Base-by-base conservation (phyloP, 1,140 invertebrate genomes). In the Metopolophium dirhodum region DNA sequence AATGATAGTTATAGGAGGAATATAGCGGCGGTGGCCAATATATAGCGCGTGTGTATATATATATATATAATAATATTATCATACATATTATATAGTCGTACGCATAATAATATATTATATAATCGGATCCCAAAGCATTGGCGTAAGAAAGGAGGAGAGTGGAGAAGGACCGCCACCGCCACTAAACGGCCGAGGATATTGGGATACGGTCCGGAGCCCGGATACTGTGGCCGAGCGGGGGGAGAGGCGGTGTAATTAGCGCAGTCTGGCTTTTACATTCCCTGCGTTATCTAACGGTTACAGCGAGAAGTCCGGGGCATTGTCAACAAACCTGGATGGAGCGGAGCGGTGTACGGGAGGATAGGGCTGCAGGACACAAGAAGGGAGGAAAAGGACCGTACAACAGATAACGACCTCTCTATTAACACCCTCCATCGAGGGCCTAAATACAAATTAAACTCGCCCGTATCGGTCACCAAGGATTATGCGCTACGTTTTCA, bases 401-500 rank as follows among this genome's bases (percentile, higher is more conserved):
- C 91, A 93, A 93, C 91, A 93, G 91, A 93, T 93, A 93, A 93
- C 91, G 91, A 93, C 91, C 91, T 93, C 91, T 93, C 91, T 93
- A 93, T 93, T 93, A 93, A 93, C 91, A 93, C 91, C 91, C 91
- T 93, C 91, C 91, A 83, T 93, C 91, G 91, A 93, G 91, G 82
- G 82, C 77, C 91, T 93, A 93, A 93, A 93, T 93, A 93, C 91
- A 93, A 93, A 93, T 93, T 93, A 93, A 93, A 93, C 91, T 93
- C 77, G 91, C 91, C 91, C 91, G 91, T 93, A 93, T 93, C 91
- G 91, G 91, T 93, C 91, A 93, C 91, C 91, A 57, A 93, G 91
- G 91, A 93, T 93, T 93, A 93, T 93, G 68, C 91, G 91, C 77
- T 82, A 57, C 82, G 90, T 92, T 83, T 92, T 93, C 91, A 93